A percentile compares a stretch with the other conserved stretches of the same genome.
Conservation (phyloP, 2,113 vertebrate species). For the Acinonyx jubatus region DNA sequence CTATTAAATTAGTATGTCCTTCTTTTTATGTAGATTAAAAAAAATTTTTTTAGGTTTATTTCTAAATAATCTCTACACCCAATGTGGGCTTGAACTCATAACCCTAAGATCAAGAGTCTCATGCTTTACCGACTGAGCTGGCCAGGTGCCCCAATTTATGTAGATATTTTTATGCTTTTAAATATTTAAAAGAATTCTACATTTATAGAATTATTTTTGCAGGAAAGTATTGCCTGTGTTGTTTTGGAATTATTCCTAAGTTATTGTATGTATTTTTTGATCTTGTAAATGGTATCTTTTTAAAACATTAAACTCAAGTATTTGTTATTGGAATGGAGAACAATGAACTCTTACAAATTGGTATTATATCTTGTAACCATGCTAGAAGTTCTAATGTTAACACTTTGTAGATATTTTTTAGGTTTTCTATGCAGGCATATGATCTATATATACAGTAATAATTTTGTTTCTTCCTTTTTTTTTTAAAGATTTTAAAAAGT, state of each 20-base stretch:
- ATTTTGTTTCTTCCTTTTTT: constrained; percentile 8
- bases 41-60: no score
- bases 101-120: no score
- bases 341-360: background rate
- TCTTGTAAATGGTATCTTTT: background rate
- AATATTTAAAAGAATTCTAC: background rate
- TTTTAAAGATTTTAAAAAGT: no score
- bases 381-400: background rate
- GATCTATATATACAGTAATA: background rate
- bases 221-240: background rate
- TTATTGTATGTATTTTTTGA: background rate
- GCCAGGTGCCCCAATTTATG: background rate
- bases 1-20: background rate
- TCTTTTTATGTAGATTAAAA: background rate
- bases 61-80: no score
- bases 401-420: background rate
- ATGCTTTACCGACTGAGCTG: no score
- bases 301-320: background rate
- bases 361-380: background rate
- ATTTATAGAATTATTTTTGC: background rate
- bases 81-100: no score
- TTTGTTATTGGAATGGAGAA: background rate
- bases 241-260: background rate
- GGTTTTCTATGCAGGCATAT: background rate
- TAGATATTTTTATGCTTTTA: background rate